These are phyloP conservation scores for Amphiprion ocellaris DNA, from an alignment of 2,113 vertebrate genomes.

Conservation along the genomic window DNA sequence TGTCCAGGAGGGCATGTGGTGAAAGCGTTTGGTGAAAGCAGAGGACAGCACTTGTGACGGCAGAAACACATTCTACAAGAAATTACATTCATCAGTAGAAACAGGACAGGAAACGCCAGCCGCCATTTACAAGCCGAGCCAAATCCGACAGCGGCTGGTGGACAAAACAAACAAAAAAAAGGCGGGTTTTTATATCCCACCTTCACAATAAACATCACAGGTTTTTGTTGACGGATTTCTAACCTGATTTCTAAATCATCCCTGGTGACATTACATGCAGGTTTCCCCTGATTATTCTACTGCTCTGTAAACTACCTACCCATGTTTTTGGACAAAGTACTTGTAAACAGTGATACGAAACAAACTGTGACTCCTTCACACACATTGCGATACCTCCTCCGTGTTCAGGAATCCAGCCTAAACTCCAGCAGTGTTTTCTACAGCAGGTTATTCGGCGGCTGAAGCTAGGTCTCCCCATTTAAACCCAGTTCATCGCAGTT, in stretches of 20 bases:
- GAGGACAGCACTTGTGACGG: constrained; percentile 44
- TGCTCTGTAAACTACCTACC: constrained; percentile 65
- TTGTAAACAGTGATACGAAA: constrained; percentile 59
- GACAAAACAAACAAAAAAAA: background rate
- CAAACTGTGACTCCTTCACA: background rate
- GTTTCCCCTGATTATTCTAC: constrained; percentile 66
- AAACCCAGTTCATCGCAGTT: background rate
- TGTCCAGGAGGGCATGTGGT: background rate
- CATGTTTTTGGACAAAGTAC: constrained; percentile 31
- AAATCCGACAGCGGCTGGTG: background rate
- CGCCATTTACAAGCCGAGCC: constrained; percentile 32
- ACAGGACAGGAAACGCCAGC: constrained; percentile 23
- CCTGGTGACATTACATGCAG: constrained; percentile 66
- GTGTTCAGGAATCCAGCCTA: background rate
- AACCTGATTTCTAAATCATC: constrained; percentile 51
- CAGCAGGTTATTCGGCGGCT: too few species aligned
- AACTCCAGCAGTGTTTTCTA: background rate
- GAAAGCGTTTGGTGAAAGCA: constrained; percentile 36
- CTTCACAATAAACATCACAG: constrained; percentile 18
- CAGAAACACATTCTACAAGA: constrained; percentile 71
- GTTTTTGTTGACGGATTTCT: constrained; percentile 13
- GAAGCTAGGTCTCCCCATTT: background rate
- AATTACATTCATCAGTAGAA: constrained; percentile 76
- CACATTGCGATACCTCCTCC: background rate
- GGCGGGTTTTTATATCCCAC: constrained; percentile 4